A percentile compares a stretch with the other conserved stretches of the same genome.
Conservation (phyloP, 2,797 vertebrate genomes). For the Sphenopsis melanotis region DNA sequence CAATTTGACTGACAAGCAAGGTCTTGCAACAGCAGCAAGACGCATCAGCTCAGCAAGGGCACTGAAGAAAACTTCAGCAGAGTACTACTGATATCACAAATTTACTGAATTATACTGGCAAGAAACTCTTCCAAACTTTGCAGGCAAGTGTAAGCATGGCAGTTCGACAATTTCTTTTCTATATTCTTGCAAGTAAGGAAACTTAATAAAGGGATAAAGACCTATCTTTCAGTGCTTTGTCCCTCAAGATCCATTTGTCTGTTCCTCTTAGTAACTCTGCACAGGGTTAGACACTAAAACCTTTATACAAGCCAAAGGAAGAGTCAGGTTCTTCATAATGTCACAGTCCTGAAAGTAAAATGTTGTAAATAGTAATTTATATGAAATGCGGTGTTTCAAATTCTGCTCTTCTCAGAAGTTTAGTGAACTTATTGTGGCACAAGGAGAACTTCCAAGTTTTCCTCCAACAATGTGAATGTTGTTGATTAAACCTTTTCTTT, state of each 20-base stretch:
- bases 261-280: neutral
- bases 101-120: neutral
- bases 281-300: neutral
- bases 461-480: neutral
- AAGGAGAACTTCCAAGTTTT: neutral
- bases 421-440: neutral
- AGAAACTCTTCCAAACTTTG: neutral
- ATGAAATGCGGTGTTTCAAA: neutral
- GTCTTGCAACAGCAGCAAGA: neutral
- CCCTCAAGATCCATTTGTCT: neutral
- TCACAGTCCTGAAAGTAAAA: neutral
- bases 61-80: neutral
- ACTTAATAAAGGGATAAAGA: neutral
- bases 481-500: neutral
- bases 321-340: neutral
- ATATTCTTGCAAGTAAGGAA: neutral
- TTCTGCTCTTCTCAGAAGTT: neutral
- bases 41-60: neutral
- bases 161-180: neutral
- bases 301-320: neutral
- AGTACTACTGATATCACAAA: neutral
- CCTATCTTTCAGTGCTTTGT: neutral
- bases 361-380: fast-evolving
- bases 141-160: neutral
- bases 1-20: constrained; percentile 34